Evolutionary conservation across 2,113 vertebrate genomes (phyloP), one percentile per base, ranked within the genome.

Genomic region (Hydrolagus affinis): DNA sequence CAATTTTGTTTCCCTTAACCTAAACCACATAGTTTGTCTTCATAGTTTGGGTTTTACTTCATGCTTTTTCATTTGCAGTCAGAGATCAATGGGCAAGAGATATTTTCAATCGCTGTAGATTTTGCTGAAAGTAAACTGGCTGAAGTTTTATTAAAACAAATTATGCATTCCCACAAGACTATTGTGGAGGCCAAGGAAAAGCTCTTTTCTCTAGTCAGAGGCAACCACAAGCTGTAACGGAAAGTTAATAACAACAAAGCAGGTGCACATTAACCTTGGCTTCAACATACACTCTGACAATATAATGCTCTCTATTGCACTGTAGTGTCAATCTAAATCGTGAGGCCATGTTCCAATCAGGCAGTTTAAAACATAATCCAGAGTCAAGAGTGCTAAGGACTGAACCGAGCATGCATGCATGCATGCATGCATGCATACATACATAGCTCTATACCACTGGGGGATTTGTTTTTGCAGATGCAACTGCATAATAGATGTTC

Each of bases 1-100:
- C 8, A 32, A 2, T 56, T 32, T 15, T 75, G 17, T 75, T 56
- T 32, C 73, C n/a, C 21, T 56, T 19, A 75, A 56, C 11, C 73
- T 21, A 75, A 75, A 21, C 73, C 73, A 75, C 73, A 56, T 57
- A 19, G 21, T n/a, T 75, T 75, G 73, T 75, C 19, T 75, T 75
- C 73, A 75, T 21, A n/a, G 32, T 75, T n/a, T 44, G 44, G 17
- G 73, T 56, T 56, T 56, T 44, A 75, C 14, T 56, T 30, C 19
- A 15, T 19, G 56, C 56, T 75, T 30, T 75, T 75, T 75, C 32
- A 75, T 19, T 44, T 44, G 32, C 17, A 3, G 15, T 21, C 19
- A 75, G 21, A 56, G 30, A 19, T 15, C 44, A 19, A 11, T 56
- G 73, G 73, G 25, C 21, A 56, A 21, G 73, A 19, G 56, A n/a